Conservation (phyloP, 2,888 invertebrate species). For the Lepidocyrtoides sp. region DNA sequence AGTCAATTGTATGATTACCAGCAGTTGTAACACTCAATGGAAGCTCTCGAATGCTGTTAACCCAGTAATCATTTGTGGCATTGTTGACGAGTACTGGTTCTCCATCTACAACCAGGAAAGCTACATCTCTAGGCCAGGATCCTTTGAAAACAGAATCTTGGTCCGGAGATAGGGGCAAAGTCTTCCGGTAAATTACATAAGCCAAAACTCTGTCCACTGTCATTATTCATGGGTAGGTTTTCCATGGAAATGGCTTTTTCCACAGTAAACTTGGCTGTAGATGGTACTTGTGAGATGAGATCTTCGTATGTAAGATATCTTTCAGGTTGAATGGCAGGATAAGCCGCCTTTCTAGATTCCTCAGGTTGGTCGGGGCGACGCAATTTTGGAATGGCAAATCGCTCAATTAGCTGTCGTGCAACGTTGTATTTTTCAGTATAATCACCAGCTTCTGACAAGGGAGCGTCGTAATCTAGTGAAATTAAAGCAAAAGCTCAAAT, state of each 20-base stretch:
- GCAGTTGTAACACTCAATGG: conserved; percentile 38
- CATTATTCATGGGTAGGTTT: conserved; percentile 85
- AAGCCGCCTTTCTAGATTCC: conserved; percentile 86
- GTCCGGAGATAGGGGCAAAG: conserved; percentile 49
- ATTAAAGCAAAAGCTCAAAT: not conserved
- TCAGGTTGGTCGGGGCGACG: conserved; percentile 86
- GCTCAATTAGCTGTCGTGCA: conserved; percentile 84
- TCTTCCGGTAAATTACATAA: conserved; percentile 88
- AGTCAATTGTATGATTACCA: conserved; percentile 85
- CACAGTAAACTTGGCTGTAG: conserved; percentile 63
- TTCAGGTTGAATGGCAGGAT: conserved; percentile 85
- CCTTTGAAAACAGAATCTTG: conserved; percentile 52
- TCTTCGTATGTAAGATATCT: conserved; percentile 85
- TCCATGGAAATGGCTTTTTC: conserved; percentile 85
- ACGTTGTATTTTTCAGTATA: conserved; percentile 87
- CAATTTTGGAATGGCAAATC: conserved; percentile 84
- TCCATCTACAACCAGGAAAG: conserved; percentile 69
- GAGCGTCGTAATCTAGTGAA: conserved; percentile 88
- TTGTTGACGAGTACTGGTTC: conserved; percentile 32
- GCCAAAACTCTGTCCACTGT: conserved; percentile 88
- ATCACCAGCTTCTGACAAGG: conserved; percentile 88
- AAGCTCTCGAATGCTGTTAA: conserved; percentile 73
- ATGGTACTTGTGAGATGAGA: conserved; percentile 85
- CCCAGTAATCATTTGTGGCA: conserved; percentile 56
- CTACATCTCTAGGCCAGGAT: conserved; percentile 80